Evolutionary conservation across 2,113 vertebrate species (phyloP).

Genomic region (Archilochus colubris): DNA sequence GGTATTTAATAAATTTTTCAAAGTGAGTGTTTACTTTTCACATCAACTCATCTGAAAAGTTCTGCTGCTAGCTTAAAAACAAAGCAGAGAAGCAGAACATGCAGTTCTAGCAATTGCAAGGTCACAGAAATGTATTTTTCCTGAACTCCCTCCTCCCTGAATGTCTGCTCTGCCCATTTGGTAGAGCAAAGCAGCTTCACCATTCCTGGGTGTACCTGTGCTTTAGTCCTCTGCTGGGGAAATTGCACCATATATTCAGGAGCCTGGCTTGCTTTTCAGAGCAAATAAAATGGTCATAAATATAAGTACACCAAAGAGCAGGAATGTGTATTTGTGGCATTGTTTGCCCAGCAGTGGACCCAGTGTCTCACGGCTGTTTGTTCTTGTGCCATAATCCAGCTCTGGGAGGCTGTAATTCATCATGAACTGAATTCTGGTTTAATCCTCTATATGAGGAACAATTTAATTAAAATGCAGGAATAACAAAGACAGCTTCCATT

Average conservation of each 20-base stretch:
- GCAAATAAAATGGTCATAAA: background rate
- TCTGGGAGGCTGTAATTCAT: background rate
- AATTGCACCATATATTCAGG: background rate
- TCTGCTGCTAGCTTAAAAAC: background rate
- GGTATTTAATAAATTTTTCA: background rate
- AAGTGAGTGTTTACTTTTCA: constrained; percentile 15
- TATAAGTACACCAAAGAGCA: background rate
- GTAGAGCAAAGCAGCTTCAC: background rate
- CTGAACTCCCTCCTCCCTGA: background rate
- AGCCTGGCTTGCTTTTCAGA: background rate
- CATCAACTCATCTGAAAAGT: background rate
- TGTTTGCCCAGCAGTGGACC: background rate
- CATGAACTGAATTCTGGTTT: background rate
- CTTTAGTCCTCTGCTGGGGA: background rate
- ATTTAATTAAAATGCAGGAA: background rate
- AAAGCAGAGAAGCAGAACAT: background rate
- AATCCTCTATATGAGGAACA: background rate
- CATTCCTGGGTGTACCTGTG: background rate
- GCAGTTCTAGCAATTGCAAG: background rate
- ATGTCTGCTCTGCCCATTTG: background rate
- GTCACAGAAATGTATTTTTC: background rate
- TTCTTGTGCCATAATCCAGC: background rate
- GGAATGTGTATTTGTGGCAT: background rate
- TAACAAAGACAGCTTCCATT: background rate
- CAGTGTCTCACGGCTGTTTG: background rate